Evolutionary conservation across 1,140 invertebrate species (phyloP).

Genomic region (Hylaeus anthracinus): DNA sequence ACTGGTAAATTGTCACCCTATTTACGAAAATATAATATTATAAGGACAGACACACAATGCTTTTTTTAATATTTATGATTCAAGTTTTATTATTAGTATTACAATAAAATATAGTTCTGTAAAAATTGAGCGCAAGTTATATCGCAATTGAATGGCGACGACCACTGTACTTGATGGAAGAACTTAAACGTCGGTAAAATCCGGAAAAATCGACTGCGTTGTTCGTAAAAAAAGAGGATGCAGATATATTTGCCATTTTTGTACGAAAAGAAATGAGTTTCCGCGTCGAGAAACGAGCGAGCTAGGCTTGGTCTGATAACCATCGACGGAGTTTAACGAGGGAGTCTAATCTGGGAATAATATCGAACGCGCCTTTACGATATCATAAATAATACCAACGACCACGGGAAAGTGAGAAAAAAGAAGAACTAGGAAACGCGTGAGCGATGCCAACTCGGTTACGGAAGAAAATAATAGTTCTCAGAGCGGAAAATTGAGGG

Average conservation of each 20-base stretch:
- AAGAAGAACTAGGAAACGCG: not conserved
- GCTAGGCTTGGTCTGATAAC: conserved; percentile 7
- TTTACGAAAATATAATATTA: too few relatives aligned
- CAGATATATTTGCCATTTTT: conserved; percentile 1
- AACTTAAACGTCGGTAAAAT: not conserved
- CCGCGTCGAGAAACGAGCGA: not conserved
- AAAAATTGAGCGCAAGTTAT: too few relatives aligned
- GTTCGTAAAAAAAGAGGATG: conserved; percentile 2
- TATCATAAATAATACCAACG: not conserved
- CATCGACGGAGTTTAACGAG: conserved; percentile 18
- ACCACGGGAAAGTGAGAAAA: not conserved
- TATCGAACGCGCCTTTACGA: conserved; percentile 18
- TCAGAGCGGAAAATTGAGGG: too few relatives aligned
- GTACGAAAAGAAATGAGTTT: conserved; percentile 19
- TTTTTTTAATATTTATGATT: too few relatives aligned
- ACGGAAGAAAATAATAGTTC: not conserved
- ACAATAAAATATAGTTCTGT: too few relatives aligned
- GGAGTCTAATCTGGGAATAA: conserved; percentile 33
- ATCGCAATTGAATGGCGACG: too few relatives aligned
- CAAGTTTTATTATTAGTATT: too few relatives aligned
- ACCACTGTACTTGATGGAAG: not conserved
- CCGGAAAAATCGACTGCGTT: conserved; percentile 3
- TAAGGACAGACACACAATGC: too few relatives aligned
- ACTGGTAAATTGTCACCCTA: too few relatives aligned
- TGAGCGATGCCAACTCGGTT: not conserved